Evolutionary conservation across 2,888 invertebrate species (phyloP).

Genomic region (Acronicta alni): DNA sequence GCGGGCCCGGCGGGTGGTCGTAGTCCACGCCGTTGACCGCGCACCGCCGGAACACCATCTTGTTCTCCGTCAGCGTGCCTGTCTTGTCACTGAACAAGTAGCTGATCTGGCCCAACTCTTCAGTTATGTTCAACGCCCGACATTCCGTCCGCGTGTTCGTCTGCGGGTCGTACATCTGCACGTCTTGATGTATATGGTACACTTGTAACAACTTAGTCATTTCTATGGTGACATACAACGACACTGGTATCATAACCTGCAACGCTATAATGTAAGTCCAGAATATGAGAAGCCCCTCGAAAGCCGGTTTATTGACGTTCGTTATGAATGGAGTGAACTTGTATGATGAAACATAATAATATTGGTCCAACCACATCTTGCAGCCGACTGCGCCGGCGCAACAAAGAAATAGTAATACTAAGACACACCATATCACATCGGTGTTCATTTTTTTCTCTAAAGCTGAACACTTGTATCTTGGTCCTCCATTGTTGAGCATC

Average conservation of each 20-base stretch:
- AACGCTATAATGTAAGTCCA: conserved; percentile 98
- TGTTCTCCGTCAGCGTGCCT: conserved; percentile 98
- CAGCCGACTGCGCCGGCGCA: conserved; percentile 97
- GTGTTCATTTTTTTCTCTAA: conserved; percentile 98
- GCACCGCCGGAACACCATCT: conserved; percentile 98
- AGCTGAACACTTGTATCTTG: conserved; percentile 97
- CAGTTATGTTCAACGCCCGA: conserved; percentile 98
- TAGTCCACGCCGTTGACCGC: conserved; percentile 97
- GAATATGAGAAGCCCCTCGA: conserved; percentile 96
- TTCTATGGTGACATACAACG: conserved; percentile 98
- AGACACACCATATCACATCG: conserved; percentile 98
- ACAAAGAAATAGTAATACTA: conserved; percentile 96
- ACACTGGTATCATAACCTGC: conserved; percentile 99
- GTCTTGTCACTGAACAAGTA: conserved; percentile 99
- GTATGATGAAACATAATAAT: conserved; percentile 77
- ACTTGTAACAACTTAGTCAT: conserved; percentile 98
- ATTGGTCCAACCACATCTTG: conserved; percentile 93
- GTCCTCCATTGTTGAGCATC: conserved; percentile 98
- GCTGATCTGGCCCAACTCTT: conserved; percentile 97
- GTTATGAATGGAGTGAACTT: conserved; percentile 92
- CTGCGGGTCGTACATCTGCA: conserved; percentile 95
- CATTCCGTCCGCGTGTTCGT: conserved; percentile 94
- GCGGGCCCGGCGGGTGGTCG: conserved; percentile 93
- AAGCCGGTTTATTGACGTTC: conserved; percentile 89
- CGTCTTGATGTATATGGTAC: conserved; percentile 97